Percentiles rank a stretch among this genome's conserved stretches.
These are phyloP conservation scores for Perdita meconis DNA, from an alignment of 2,888 invertebrate genomes.

Conservation along the genomic window DNA sequence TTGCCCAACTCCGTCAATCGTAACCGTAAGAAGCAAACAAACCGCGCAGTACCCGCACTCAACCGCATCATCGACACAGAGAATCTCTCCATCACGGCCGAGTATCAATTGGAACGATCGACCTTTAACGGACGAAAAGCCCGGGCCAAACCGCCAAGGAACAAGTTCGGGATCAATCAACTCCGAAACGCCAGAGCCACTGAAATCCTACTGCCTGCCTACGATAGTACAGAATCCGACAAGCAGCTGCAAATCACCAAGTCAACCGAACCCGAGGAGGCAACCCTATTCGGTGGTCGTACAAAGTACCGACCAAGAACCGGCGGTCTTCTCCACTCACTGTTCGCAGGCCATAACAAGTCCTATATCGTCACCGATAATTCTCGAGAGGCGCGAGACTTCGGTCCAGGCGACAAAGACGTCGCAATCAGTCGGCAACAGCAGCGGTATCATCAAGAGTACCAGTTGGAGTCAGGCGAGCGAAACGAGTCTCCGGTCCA, in stretches of 20 bases:
- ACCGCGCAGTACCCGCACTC: constrained; percentile 73
- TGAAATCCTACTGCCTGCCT: constrained; percentile 63
- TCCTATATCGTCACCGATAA: constrained; percentile 78
- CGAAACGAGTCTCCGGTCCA: constrained; percentile 65
- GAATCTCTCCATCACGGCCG: constrained; percentile 63
- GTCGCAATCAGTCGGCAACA: constrained; percentile 55
- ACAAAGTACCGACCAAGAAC: constrained; percentile 60
- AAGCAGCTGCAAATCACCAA: constrained; percentile 58
- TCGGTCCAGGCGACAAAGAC: constrained; percentile 63
- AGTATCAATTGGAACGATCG: constrained; percentile 67
- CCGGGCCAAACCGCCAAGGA: constrained; percentile 51
- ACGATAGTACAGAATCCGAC: constrained; percentile 58
- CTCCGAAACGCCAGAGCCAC: constrained; percentile 58
- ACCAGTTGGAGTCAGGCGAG: constrained; percentile 62
- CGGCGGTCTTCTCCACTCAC: constrained; percentile 75
- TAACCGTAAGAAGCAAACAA: constrained; percentile 70
- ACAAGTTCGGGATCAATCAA: constrained; percentile 60
- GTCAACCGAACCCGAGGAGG: constrained; percentile 58
- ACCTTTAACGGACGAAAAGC: constrained; percentile 64
- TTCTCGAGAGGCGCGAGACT: constrained; percentile 66
- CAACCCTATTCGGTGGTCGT: constrained; percentile 49
- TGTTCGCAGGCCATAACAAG: constrained; percentile 81
- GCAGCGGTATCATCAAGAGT: constrained; percentile 59
- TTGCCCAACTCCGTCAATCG: constrained; percentile 66
- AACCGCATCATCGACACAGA: constrained; percentile 70